Conservation (phyloP, 2,797 vertebrate species). For the Orientallactaga sibirica region DNA sequence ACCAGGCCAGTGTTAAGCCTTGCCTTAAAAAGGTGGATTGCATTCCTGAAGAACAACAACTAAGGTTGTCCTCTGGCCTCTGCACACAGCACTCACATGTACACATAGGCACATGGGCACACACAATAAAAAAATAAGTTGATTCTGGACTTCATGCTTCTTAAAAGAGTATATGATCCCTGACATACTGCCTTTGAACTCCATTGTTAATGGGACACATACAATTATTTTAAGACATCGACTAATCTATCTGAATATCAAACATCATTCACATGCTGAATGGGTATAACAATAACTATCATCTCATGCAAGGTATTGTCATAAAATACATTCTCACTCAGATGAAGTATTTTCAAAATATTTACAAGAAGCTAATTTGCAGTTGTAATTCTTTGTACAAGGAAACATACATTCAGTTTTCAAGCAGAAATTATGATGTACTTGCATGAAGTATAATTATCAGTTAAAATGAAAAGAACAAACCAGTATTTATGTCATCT, state of each 20-base stretch:
- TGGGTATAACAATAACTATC: background rate
- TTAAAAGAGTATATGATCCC: background rate
- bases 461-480: constrained; percentile 31
- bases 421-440: constrained; percentile 51
- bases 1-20: no score
- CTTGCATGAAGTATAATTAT: constrained; percentile 63
- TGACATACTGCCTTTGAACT: background rate
- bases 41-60: no score
- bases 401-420: constrained; percentile 10
- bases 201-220: background rate
- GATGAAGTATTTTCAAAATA: constrained; percentile 41
- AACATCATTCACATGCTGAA: background rate
- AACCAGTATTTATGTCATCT: constrained; percentile 67
- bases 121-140: background rate
- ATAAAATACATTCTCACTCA: constrained; percentile 11
- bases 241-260: background rate
- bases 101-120: no score
- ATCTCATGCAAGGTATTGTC: background rate
- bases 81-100: no score
- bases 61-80: no score
- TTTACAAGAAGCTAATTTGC: constrained; percentile 30
- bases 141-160: background rate
- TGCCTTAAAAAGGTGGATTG: no score
- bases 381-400: constrained; percentile 14
- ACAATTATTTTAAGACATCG: background rate